These are phyloP conservation scores for Meriones unguiculatus DNA, from an alignment of 2,113 vertebrate species.

Conservation along the genomic window DNA sequence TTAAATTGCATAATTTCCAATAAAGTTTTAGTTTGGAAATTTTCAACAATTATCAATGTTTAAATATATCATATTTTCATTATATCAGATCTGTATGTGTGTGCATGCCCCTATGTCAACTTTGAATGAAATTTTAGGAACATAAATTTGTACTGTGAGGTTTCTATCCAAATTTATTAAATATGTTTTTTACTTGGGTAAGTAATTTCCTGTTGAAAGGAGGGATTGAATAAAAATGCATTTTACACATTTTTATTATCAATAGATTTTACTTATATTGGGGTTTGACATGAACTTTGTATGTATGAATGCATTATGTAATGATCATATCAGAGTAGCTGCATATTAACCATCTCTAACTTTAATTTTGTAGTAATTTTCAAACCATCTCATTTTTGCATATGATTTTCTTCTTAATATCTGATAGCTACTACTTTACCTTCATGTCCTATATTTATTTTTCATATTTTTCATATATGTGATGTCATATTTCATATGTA, in stretches of 20 bases:
- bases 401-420: not conserved
- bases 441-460: not conserved
- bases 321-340: not conserved
- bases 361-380: not conserved
- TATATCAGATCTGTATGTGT: not conserved
- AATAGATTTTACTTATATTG: not conserved
- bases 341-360: not conserved
- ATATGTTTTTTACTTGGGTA: not conserved
- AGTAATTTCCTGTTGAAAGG: not conserved
- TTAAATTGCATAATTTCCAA: not conserved
- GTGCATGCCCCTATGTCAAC: not conserved
- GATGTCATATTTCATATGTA: too few species aligned
- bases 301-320: not conserved
- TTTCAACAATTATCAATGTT: not conserved
- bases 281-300: not conserved
- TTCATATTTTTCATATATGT: not conserved
- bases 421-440: not conserved
- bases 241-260: not conserved
- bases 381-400: not conserved
- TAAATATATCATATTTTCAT: not conserved
- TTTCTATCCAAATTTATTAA: not conserved
- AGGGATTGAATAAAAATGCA: not conserved
- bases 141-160: not conserved
- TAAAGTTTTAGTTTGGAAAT: not conserved
- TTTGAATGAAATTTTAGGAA: not conserved